These are phyloP conservation scores for Drosophila biarmipes DNA, from an alignment of 1,140 invertebrate species.

Conservation along the genomic window DNA sequence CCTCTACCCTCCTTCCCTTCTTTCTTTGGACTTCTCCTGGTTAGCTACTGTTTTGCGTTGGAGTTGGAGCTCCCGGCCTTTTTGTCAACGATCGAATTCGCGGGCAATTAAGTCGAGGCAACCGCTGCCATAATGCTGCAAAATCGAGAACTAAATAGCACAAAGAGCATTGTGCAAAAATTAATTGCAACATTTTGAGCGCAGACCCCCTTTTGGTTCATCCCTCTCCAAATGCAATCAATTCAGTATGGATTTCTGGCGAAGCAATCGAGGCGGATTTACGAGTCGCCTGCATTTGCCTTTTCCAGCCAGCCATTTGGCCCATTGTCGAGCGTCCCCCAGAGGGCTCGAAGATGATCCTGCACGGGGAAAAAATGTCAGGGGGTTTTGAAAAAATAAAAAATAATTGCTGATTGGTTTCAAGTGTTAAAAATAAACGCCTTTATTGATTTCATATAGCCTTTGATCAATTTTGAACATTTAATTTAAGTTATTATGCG, in stretches of 20 bases:
- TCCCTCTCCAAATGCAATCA: constrained; percentile 64
- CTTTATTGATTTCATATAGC: no score
- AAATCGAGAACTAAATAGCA: constrained; percentile 69
- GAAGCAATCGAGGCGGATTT: constrained; percentile 71
- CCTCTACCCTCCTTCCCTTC: constrained; percentile 11
- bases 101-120: constrained; percentile 61
- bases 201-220: background rate
- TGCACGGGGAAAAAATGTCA: constrained; percentile 10
- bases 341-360: constrained; percentile 35
- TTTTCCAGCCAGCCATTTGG: constrained; percentile 75
- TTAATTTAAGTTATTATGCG: no score
- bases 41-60: constrained; percentile 38
- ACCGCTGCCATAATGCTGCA: constrained; percentile 69
- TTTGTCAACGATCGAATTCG: constrained; percentile 34
- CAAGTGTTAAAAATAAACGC: no score
- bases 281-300: constrained; percentile 57
- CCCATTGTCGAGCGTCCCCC: constrained; percentile 70
- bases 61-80: constrained; percentile 4
- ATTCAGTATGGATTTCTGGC: constrained; percentile 74
- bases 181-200: constrained; percentile 82
- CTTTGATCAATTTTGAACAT: no score
- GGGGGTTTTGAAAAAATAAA: background rate
- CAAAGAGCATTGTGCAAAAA: constrained; percentile 81
- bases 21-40: background rate
- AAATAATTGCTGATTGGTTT: no score